Base-by-base conservation (phyloP, 2,888 invertebrate genomes). In the Rhamnusium bicolor region DNA sequence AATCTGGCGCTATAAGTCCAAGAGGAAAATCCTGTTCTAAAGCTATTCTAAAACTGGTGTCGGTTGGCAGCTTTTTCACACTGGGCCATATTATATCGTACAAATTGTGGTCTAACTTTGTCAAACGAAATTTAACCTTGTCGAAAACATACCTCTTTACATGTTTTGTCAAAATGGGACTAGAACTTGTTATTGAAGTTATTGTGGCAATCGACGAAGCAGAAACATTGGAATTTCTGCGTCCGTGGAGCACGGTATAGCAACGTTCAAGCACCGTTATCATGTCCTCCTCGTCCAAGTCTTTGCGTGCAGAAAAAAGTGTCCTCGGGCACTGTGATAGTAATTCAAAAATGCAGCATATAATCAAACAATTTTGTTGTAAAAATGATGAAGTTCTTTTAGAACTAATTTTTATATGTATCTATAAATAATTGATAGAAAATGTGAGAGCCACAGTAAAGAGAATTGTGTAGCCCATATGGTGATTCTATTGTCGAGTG, bases 21-120 rank as follows among this genome's bases (percentile, higher is more conserved):
- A 93, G 91, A 51, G 93, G 92, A 81, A 94, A 92, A 79, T 95
- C 94, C 87, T 92, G 92, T 83, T 94, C 93, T 16, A 93, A 89
- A 29, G 91, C 90, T 82, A 90, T 89, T 69, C 87, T 84, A 74
- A 91, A 89, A 74, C 89, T 90, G 81, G 89, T 89, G 76, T 91
- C 92, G 29, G 89, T 88, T 0, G 93, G 92, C 63, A 94, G 90
- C 86, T 94, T 95, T 85, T 95, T 94, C 79, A 96, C 93, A 69
- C 96, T 95, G 12, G 97, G 96, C 93, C 95, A 96, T 84, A 97
- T 94, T 21, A 96, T 92, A 86, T 97, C 96, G 84, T 96, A 94
- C 3, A 97, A 91, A 85, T 94, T 95, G 86, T 96, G 96, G 86
- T 96, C 96, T 80, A 94, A 90, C 87, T 93, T 93, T 24, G 97